Base-by-base conservation (phyloP, 2,113 vertebrate genomes). In the Crotalus viridis region DNA sequence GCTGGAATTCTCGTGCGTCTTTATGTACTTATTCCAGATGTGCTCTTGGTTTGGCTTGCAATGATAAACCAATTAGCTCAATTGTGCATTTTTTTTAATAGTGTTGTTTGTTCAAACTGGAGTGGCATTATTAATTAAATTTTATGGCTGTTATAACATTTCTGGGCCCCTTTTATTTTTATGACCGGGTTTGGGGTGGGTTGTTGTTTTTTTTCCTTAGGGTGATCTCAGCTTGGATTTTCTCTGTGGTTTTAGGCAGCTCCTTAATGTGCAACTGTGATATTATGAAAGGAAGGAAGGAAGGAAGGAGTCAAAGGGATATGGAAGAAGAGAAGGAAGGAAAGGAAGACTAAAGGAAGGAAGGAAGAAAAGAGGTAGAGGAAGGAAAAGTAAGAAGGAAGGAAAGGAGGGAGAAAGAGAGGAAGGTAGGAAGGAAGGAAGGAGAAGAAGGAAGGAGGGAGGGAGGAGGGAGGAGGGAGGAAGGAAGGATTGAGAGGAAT, bases 401-500 rank as follows among this genome's bases (percentile, higher is more conserved):
- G 26, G 59, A 64, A 10, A 6, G n/a, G 2, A 74, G n/a, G n/a
- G 33, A 33, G 12, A 12, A 33, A n/a, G 28, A 69, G 5, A 61
- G 26, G 1, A 17, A 74, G 64, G 5, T 39, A 39, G n/a, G 64
- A 74, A 33, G 12, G 28, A 69, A n/a, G 64, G 59, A 61, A 1
- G 26, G 28, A 69, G 5, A 61, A 61, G 4, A 17, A 74, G 64
- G 0, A 12, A 13, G 61, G 10, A 81, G 2, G 54, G 15, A 55
- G 10, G 54, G 15, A 13, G 5, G 0, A 13, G 2, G 13, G 2
- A 33, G 10, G 9, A 13, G 2, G 13, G 2, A 33, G 10, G 9
- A 10, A 28, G 4, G 13, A 15, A 15, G 10, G 13, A 15, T 3
- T 0, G 15, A 17, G 4, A 15, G 3, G 13, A 4, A 15, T 1